Base-by-base conservation (phyloP, 2,797 vertebrate genomes). In the Cossypha caffra region DNA sequence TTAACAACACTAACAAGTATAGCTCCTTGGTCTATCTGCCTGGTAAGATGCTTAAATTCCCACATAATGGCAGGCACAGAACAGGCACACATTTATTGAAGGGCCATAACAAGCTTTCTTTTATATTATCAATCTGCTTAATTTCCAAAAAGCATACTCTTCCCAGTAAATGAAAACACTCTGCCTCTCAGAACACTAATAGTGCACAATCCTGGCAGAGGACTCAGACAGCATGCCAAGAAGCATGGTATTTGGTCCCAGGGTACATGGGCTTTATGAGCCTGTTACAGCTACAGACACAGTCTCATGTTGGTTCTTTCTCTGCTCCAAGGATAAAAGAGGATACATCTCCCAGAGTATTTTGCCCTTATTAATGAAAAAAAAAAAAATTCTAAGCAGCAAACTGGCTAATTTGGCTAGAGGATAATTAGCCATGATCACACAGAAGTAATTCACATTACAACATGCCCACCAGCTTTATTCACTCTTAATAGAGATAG, bases 391-490 rank as follows among this genome's bases (percentile, higher is more conserved):
- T 58, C 62, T 51, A 66, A 92, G 59, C 28, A 31, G 55, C 69
- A 69, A 88, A 94, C 62, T 73, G 86, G 69, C 66, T 93, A 75
- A 93, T 95, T 96, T 93, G 37, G 28, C 29, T 92, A 68, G 64
- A 91, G 64, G 31, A 43, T 93, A 96, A 94, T 96, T 83, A 96
- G 66, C 62, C 6, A 19, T 80, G 84, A 95, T 96, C 86, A 91
- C 88, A 86, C 40, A 93, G 61, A 92, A 96, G 91, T 75, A 61
- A 91, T 80, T 82, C 84, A 57, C 68, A 92, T 94, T 93, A 96
- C 93, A 93, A 58, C 85, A 92, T 90, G 90, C 87, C 92, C 83
- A 86, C 78, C 75, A 97, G 94, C 50, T 83, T 86, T 83, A 90
- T 91, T 94, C 92, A 80, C 58, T 77, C 77, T 64, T 61, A 77